Conservation (phyloP, 2,888 invertebrate species). For the Ischnura elegans region DNA sequence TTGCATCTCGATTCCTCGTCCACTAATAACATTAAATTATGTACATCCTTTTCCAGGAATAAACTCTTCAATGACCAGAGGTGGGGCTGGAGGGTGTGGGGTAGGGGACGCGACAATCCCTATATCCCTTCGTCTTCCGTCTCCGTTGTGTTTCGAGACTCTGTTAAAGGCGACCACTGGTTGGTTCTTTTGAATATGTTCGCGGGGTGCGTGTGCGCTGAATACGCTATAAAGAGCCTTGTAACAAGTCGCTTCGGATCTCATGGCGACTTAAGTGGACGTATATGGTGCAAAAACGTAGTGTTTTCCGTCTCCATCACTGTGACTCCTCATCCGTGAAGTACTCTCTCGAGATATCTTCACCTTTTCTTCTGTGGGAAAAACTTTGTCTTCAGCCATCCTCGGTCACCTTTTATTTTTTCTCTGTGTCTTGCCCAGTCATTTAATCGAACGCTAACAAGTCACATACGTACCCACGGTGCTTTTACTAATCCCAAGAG, state of each 20-base stretch:
- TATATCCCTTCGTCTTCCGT: background rate
- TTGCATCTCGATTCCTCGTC: conserved; percentile 31
- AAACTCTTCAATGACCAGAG: background rate
- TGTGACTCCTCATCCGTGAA: conserved; percentile 24
- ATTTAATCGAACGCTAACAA: background rate
- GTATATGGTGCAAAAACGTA: background rate
- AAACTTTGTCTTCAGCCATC: background rate
- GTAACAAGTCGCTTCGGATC: background rate
- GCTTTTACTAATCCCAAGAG: too few relatives aligned
- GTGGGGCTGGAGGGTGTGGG: background rate
- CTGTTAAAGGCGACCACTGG: conserved; percentile 10
- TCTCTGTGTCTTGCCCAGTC: background rate
- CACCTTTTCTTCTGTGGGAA: background rate
- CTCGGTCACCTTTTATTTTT: background rate
- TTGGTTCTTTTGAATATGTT: conserved; percentile 30
- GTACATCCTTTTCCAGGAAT: conserved; percentile 37
- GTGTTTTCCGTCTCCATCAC: background rate
- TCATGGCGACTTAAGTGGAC: background rate
- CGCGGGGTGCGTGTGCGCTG: background rate
- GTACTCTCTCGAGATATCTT: background rate
- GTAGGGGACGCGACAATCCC: background rate
- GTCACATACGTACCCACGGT: too few relatives aligned
- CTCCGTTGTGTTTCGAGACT: conserved; percentile 3
- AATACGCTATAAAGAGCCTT: background rate
- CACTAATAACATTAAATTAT: conserved; percentile 26